Evolutionary conservation across 2,113 vertebrate genomes (phyloP), one percentile per base, ranked within the genome.

Genomic region (Amazona guildingii): DNA sequence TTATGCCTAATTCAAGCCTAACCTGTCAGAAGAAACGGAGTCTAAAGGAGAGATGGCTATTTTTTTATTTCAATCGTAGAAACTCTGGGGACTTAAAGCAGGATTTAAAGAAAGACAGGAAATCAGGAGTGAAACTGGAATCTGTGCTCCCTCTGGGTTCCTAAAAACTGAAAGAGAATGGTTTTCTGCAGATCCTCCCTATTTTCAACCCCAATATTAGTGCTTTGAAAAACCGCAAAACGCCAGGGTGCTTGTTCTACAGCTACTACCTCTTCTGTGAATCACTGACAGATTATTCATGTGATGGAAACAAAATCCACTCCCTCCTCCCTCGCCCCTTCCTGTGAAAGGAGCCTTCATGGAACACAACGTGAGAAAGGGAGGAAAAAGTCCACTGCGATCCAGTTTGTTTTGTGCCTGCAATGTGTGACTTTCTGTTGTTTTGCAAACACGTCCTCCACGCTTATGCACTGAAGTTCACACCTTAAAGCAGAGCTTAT

Each of bases 1-100:
- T 91, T 94, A 94, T 75, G 83, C 90, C 93, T 80, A 94, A 93
- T 92, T 88, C 94, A 92, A 96, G 68, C 83, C 93, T 86, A 93
- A 75, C 79, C 94, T 94, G 55, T 59, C 90, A 96, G 94, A 88
- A 96, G 63, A 83, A 88, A 31, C 59, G 93, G 85, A 86, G 33
- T 48, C 51, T 83, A 83, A 69, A 91, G 87, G 37, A 83, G 63
- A 83, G 49, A 31, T 44, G 63, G 24, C 57, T 66, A 64, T 28
- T 90, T 61, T 69, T 70, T 62, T 54, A 57, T n/a, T 83, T 79
- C 67, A 77, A 13, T n/a, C 62, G 44, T 77, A 90, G 52, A 79
- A 90, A 80, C 41, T 55, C 10, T 4, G 21, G 59, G 55, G 41
- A 77, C 17, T 72, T 70, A 39, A 83, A 85, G 74, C 25, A 85